phyloP scores from a whole-genome alignment of 2,797 vertebrate species.

The Thunnus albacares region DNA sequence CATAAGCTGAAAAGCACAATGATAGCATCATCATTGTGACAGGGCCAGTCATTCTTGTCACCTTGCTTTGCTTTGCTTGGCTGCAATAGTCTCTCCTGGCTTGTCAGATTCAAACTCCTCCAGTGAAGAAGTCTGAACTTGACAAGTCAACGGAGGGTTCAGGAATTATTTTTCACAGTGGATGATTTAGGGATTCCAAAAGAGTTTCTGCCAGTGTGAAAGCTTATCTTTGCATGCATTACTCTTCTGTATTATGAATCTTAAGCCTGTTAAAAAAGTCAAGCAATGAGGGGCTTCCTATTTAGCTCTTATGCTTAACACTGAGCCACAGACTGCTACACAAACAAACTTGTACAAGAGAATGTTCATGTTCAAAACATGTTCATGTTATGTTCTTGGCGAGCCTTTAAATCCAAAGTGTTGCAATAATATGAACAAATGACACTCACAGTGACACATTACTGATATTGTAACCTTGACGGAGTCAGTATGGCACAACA shows the following conservation, averaged over 20 bases:
- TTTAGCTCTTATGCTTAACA: conserved; percentile 14
- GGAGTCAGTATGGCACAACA: conserved; percentile 23
- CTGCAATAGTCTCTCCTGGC: conserved; percentile 29
- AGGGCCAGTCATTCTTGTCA: conserved; percentile 53
- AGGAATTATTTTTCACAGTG: conserved; percentile 8
- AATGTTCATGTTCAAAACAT: neutral
- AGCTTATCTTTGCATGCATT: conserved; percentile 9
- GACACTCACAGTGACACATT: conserved; percentile 43
- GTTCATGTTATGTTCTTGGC: conserved; percentile 4
- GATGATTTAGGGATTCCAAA: conserved; percentile 5
- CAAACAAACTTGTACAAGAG: conserved; percentile 39
- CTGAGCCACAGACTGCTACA: conserved; percentile 18
- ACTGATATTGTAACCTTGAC: conserved; percentile 33
- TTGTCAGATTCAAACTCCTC: conserved; percentile 46
- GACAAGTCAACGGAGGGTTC: conserved; percentile 38
- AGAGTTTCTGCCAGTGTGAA: neutral
- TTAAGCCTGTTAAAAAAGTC: conserved; percentile 2
- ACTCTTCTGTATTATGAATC: conserved; percentile 8
- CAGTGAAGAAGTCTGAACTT: conserved; percentile 16
- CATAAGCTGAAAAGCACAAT: conserved; percentile 47
- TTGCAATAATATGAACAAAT: conserved; percentile 36
- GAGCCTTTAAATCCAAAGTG: conserved; percentile 37
- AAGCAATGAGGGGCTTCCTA: neutral
- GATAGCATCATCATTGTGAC: conserved; percentile 60
- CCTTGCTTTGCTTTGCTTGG: conserved; percentile 38